phyloP scores from a whole-genome alignment of 2,888 invertebrate species.

The Mantis religiosa region DNA sequence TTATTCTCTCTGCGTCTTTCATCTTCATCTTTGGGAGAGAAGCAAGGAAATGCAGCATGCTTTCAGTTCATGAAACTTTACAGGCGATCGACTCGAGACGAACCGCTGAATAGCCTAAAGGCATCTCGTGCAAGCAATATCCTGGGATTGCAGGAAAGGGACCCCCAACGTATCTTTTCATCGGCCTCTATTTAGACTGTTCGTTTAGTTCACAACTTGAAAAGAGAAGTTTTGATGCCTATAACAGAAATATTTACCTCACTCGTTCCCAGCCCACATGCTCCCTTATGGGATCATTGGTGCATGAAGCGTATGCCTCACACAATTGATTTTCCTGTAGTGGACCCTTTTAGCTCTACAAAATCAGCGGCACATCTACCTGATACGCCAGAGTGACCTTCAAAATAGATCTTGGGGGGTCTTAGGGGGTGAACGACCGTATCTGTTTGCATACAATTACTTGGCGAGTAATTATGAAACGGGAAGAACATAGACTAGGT shows the following conservation, averaged over 20 bases:
- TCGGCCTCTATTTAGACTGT: not conserved
- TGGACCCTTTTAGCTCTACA: not conserved
- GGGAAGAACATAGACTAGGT: no score
- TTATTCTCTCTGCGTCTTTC: not conserved
- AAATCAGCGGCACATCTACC: not conserved
- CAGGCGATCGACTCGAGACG: not conserved
- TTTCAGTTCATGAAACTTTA: not conserved
- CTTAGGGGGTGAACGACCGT: no score
- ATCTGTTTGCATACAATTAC: no score
- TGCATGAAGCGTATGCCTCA: not conserved
- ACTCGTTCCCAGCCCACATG: not conserved
- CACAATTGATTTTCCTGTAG: not conserved
- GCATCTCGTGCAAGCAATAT: not conserved
- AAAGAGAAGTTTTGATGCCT: not conserved
- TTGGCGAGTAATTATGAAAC: no score
- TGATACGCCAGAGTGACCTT: not conserved
- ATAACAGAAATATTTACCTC: conserved; percentile 5
- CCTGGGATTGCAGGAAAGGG: not conserved
- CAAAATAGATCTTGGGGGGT: no score
- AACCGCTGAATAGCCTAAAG: not conserved
- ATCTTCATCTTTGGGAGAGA: not conserved
- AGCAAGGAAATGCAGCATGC: not conserved
- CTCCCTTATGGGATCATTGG: not conserved
- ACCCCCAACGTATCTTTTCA: not conserved
- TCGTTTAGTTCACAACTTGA: not conserved